Percentiles rank a stretch among this genome's conserved stretches.
Evolutionary conservation across 2,797 vertebrate species (phyloP).

Genomic region (Acanthurus lineatus): DNA sequence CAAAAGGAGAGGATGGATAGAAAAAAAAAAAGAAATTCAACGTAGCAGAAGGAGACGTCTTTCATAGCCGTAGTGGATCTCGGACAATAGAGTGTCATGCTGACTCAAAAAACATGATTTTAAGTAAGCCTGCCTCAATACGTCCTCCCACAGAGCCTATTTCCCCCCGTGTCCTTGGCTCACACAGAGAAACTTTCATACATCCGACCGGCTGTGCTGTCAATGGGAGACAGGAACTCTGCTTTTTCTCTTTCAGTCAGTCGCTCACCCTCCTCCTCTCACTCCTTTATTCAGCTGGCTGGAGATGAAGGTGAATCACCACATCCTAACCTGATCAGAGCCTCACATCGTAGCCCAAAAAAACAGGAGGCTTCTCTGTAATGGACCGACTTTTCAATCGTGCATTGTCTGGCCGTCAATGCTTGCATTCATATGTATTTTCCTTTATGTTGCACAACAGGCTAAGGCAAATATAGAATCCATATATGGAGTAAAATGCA

Average conservation of each 20-base stretch:
- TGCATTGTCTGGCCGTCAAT: constrained; percentile 52
- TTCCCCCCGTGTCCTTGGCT: constrained; percentile 69
- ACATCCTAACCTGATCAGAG: constrained; percentile 64
- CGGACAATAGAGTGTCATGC: constrained; percentile 69
- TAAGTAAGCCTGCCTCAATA: constrained; percentile 70
- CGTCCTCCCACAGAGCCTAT: constrained; percentile 71
- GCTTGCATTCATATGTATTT: constrained; percentile 35
- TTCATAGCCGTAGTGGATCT: constrained; percentile 63
- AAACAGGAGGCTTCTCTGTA: constrained; percentile 53
- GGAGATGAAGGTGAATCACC: constrained; percentile 71
- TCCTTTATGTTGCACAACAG: background rate
- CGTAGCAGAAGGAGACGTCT: constrained; percentile 47
- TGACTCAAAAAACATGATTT: constrained; percentile 75
- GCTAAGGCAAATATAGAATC: background rate
- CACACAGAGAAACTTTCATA: constrained; percentile 70
- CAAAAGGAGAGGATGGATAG: background rate
- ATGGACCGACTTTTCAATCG: constrained; percentile 68
- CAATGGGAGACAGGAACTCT: constrained; percentile 54
- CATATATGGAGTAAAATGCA: background rate
- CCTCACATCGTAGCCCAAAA: constrained; percentile 45
- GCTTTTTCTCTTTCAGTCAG: constrained; percentile 53
- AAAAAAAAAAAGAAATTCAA: constrained; percentile 45
- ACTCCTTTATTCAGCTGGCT: constrained; percentile 62
- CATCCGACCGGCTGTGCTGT: constrained; percentile 58
- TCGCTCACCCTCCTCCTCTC: constrained; percentile 34